Evolutionary conservation across 2,888 invertebrate genomes (phyloP).

Genomic region (Abrostola tripartita): DNA sequence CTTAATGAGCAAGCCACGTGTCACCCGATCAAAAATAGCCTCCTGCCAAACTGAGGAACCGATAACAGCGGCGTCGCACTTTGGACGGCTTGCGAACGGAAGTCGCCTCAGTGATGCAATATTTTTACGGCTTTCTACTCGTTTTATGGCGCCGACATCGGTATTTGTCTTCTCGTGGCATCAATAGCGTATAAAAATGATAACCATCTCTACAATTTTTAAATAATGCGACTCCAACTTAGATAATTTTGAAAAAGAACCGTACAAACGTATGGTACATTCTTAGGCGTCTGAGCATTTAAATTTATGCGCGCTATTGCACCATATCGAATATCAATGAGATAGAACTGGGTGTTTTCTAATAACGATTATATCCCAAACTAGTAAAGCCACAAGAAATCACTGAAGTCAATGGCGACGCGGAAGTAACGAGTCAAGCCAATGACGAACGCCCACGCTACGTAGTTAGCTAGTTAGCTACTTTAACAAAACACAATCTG

Average conservation of each 20-base stretch:
- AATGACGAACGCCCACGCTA: constrained; percentile 62
- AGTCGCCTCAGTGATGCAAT: constrained; percentile 55
- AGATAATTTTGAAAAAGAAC: neutral
- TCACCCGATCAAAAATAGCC: constrained; percentile 56
- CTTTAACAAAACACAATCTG: constrained; percentile 35
- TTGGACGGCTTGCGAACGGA: constrained; percentile 55
- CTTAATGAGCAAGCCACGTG: constrained; percentile 54
- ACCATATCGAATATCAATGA: constrained; percentile 46
- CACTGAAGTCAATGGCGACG: constrained; percentile 51
- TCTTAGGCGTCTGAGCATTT: constrained; percentile 24
- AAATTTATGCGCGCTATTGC: constrained; percentile 27
- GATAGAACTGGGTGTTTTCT: constrained; percentile 49
- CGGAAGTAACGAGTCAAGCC: constrained; percentile 66
- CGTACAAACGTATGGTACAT: constrained; percentile 20
- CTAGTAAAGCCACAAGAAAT: constrained; percentile 42
- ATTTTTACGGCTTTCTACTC: constrained; percentile 52
- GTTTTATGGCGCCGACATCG: constrained; percentile 33
- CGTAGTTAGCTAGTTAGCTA: constrained; percentile 10
- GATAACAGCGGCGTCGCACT: constrained; percentile 53
- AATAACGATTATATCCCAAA: constrained; percentile 47
- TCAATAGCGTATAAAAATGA: constrained; percentile 26
- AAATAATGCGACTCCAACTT: neutral
- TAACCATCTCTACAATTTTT: too few relatives aligned
- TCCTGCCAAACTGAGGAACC: constrained; percentile 39
- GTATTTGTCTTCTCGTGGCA: constrained; percentile 40